These are phyloP conservation scores for Myotis brandtii DNA, from an alignment of 2,113 vertebrate genomes.

Conservation along the genomic window DNA sequence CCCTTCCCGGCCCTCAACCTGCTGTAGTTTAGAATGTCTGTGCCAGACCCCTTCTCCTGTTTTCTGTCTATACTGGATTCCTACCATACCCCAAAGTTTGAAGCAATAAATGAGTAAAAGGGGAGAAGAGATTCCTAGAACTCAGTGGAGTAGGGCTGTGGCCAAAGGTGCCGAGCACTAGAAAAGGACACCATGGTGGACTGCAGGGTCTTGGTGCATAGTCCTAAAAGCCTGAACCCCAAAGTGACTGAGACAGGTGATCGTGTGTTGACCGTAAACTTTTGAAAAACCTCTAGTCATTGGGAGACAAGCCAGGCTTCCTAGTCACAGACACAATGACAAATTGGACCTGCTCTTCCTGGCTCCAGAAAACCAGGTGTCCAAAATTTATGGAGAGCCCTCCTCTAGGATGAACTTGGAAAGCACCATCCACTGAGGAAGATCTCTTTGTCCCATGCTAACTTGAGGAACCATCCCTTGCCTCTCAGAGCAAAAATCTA, in stretches of 20 bases:
- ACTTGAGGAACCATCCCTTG: neutral
- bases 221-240: neutral
- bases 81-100: neutral
- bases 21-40: neutral
- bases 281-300: neutral
- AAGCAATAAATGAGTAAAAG: neutral
- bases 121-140: neutral
- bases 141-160: accelerated
- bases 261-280: neutral
- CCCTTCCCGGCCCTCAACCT: neutral
- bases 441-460: neutral
- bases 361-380: neutral
- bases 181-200: neutral
- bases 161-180: neutral
- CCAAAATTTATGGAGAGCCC: neutral
- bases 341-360: neutral
- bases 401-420: neutral
- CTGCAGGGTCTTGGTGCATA: neutral
- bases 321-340: neutral
- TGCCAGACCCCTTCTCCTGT: neutral
- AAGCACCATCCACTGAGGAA: neutral
- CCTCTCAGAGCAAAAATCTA: neutral
- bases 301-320: neutral
- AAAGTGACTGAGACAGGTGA: neutral
- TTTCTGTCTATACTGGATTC: neutral